phyloP scores from a whole-genome alignment of 2,113 vertebrate species.

The Megaceryle torquata region DNA sequence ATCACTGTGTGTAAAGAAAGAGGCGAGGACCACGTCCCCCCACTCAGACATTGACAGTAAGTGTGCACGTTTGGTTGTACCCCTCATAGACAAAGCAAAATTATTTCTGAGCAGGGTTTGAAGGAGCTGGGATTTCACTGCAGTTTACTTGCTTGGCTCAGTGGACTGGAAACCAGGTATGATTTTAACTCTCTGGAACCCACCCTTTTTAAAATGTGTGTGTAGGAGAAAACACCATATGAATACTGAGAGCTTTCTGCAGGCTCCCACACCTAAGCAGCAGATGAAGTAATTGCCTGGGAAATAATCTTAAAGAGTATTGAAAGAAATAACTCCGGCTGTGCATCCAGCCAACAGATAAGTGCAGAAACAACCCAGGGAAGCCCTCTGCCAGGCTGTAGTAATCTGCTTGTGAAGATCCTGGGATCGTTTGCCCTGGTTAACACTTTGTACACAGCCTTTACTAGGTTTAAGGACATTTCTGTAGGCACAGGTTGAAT shows the following conservation, averaged over 20 bases:
- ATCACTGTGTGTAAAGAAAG: fast-evolving
- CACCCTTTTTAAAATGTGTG: not conserved
- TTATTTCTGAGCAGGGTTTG: not conserved
- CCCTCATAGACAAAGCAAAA: not conserved
- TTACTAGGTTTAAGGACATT: not conserved
- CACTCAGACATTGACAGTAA: not conserved
- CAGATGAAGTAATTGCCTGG: not conserved
- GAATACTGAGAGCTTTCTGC: not conserved
- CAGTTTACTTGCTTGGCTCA: not conserved
- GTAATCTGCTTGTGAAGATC: not conserved
- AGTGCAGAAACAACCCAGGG: not conserved
- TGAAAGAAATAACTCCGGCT: not conserved
- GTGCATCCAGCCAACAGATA: not conserved
- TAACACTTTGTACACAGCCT: not conserved
- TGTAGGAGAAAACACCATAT: not conserved
- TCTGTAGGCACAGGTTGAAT: not conserved
- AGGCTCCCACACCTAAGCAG: not conserved
- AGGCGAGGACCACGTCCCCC: not conserved
- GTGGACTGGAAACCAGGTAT: not conserved
- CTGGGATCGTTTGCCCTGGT: not conserved
- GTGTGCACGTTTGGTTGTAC: not conserved
- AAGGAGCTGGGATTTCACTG: not conserved
- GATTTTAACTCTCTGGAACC: not conserved
- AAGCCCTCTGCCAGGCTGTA: not conserved
- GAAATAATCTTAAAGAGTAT: not conserved